These are phyloP conservation scores for Ophthalmolycus amberensis DNA, from an alignment of 2,113 vertebrate species.

Conservation along the genomic window DNA sequence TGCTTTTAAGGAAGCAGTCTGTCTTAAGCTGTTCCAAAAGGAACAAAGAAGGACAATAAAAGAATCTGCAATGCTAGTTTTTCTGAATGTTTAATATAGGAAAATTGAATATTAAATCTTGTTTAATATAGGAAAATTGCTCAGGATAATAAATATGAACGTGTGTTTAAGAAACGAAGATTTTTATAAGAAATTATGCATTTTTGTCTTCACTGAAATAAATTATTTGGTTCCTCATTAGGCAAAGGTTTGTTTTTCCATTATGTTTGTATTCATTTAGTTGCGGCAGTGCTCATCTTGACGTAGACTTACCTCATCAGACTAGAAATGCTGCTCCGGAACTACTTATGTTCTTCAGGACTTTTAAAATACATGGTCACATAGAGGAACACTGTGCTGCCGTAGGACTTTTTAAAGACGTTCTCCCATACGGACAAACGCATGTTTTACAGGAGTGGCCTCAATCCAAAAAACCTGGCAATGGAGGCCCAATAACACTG, in stretches of 20 bases:
- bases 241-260: background rate
- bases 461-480: constrained; percentile 12
- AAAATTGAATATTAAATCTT: background rate
- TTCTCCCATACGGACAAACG: background rate
- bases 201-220: constrained; percentile 14
- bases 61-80: background rate
- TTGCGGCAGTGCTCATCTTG: background rate
- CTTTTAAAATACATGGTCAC: background rate
- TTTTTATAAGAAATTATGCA: constrained; percentile 1
- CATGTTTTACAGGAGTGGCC: background rate
- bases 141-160: background rate
- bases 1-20: background rate
- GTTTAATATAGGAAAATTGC: background rate
- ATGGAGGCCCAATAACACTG: background rate
- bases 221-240: constrained; percentile 19
- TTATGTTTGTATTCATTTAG: background rate
- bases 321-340: background rate
- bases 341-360: background rate
- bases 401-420: background rate
- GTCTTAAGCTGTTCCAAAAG: background rate
- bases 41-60: background rate
- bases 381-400: background rate
- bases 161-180: background rate
- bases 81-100: background rate
- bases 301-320: background rate